Base-by-base conservation (phyloP, 2,888 invertebrate species). In the Caenorhabditis sinica region DNA sequence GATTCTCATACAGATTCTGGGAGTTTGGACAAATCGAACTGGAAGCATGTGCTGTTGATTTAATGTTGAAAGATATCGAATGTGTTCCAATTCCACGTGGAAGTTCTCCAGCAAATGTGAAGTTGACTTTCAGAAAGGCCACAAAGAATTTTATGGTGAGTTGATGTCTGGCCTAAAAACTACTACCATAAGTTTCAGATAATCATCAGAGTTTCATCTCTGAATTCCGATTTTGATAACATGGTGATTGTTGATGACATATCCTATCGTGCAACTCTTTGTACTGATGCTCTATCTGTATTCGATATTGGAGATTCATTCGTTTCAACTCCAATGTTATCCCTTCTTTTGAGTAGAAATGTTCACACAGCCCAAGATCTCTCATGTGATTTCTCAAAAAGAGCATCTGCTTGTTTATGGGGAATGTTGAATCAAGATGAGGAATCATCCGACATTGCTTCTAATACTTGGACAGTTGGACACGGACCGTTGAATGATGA, bases 161-260 rank as follows among this genome's bases (percentile, higher is more conserved):
- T 11, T 40, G 40, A 40, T 13, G 13, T 13, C 13, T 30, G n/a
- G n/a, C n/a, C 11, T 49, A 60, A 36, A 43, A 61, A 8, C 2
- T 61, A 6, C 23, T 9, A 25, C 17, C 13, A 8, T 45, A 20
- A 43, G 8, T 79, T 87, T 60, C 83, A 92, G 92, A 89, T 91
- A 53, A 89, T 86, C 3, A 90, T 92, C 33, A 83, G 89, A 11
- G 87, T 92, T 13, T 86, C 85, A n/a, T 77, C 77, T 8, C 80
- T 90, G 63, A 90, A 90, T 73, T 56, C 85, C 4, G 90, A 92
- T 65, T 89, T 89, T 30, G 92, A 92, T 87, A 92, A 89, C 83
- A 91, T 91, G 71, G 86, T 92, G 25, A 87, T 91, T 25, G 80
- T 92, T 9, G 92, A 92, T 68, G 92, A 92, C 81, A 88, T 92